Base-by-base conservation (phyloP, 2,797 vertebrate genomes). In the Gallinago nigripennis region DNA sequence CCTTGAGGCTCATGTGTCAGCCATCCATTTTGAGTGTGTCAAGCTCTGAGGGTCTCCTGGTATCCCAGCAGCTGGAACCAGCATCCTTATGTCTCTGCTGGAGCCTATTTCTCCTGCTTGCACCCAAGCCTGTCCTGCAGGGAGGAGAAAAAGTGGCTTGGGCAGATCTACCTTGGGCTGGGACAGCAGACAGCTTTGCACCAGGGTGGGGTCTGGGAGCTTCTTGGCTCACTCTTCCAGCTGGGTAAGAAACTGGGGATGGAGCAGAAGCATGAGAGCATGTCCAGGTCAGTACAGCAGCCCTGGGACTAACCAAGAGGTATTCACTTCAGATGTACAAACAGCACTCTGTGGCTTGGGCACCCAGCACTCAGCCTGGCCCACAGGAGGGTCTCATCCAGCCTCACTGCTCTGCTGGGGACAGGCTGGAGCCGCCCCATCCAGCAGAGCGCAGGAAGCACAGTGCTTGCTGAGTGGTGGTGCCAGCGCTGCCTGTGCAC, bases 281-380 rank as follows among this genome's bases (percentile, higher is more conserved):
- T 3, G 4, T 41, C 56, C 48, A 54, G 21, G 20, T 25, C 4
- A 3, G n/a, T 24, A 14, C 43, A 48, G 39, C n/a, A 80, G 82
- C 45, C 50, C 63, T n/a, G 58, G 53, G 24, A n/a, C 43, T 48
- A 56, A 28, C 28, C 35, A 58, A 24, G 35, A 37, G 37, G 27
- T 53, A 73, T 24, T 54, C 43, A 35, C 68, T 63, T 14, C 15
- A 12, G 2, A 1, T 27, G 1, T 23, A 50, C 46, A 35, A 41
- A 5, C 69, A 39, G 30, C 0, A 0, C 9, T 8, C 11, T 16
- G 4, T 5, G 54, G 25, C 30, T 45, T 4, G 4, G 70, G 35
- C 30, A n/a, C 10, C 30, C 75, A 23, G 30, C 1, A 0, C n/a
- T 39, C 39, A 39, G 31, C 31, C 33, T 0, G 0, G 35, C 17